Evolutionary conservation across 2,113 vertebrate genomes (phyloP).

Genomic region (Laterallus jamaicensis): DNA sequence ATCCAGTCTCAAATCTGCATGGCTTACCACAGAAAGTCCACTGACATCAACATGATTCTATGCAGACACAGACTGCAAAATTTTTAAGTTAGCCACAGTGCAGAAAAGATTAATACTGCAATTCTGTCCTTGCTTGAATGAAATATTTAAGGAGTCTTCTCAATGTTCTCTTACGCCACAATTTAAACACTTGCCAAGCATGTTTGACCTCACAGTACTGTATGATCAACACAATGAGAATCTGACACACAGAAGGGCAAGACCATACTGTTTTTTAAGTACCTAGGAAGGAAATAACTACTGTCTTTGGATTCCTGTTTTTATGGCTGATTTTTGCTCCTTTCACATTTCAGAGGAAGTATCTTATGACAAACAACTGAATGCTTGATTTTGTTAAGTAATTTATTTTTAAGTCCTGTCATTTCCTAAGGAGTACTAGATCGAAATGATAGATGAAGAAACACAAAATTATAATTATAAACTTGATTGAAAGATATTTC

Average conservation of each 20-base stretch:
- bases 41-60: background rate
- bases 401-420: constrained; percentile 42
- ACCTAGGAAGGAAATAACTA: background rate
- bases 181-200: background rate
- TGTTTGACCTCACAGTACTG: background rate
- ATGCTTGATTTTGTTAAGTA: constrained; percentile 49
- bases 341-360: constrained; percentile 48
- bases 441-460: constrained; percentile 53
- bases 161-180: background rate
- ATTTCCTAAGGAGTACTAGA: constrained; percentile 63
- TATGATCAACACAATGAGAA: background rate
- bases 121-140: background rate
- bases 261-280: background rate
- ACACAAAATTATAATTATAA: constrained; percentile 18
- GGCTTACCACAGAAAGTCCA: background rate
- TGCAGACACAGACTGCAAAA: background rate
- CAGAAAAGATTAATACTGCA: background rate
- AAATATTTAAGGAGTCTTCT: background rate
- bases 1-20: background rate
- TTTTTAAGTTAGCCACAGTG: background rate
- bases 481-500: background rate
- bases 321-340: constrained; percentile 30
- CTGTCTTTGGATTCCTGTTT: background rate
- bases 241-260: background rate
- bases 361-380: constrained; percentile 45